Conservation (phyloP, 2,888 invertebrate species). For the Prosapia bicincta region DNA sequence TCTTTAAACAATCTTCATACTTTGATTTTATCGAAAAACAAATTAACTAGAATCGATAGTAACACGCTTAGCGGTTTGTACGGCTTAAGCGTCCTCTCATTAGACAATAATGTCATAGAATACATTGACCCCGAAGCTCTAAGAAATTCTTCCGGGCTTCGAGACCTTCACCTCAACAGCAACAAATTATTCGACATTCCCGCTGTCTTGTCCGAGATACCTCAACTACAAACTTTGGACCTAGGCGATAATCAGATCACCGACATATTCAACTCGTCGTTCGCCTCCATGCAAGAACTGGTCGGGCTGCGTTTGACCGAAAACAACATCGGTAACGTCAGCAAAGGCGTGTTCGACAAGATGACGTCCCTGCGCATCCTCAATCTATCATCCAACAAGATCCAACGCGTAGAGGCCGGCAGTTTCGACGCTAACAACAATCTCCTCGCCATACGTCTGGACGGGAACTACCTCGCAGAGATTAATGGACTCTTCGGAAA, state of each 20-base stretch:
- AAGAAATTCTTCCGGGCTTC: conserved; percentile 72
- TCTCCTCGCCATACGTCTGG: conserved; percentile 75
- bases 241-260: conserved; percentile 82
- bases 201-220: conserved; percentile 66
- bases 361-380: conserved; percentile 76
- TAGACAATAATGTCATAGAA: conserved; percentile 76
- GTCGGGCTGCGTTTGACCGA: conserved; percentile 78
- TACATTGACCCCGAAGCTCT: conserved; percentile 71
- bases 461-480: conserved; percentile 76
- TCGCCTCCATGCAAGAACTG: conserved; percentile 74
- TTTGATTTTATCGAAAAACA: conserved; percentile 76
- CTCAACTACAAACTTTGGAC: conserved; percentile 74
- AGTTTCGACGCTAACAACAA: conserved; percentile 74
- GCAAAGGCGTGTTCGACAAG: conserved; percentile 74
- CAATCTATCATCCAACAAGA: conserved; percentile 79
- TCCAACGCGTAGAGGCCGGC: conserved; percentile 72
- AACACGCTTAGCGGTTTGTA: conserved; percentile 73
- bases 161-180: conserved; percentile 78
- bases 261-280: conserved; percentile 73
- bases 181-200: conserved; percentile 76
- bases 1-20: conserved; percentile 76
- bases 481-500: conserved; percentile 76
- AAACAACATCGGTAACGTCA: conserved; percentile 77
- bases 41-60: conserved; percentile 68
- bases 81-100: conserved; percentile 69